Base-by-base conservation (phyloP, 2,888 invertebrate genomes). In the Zygothrica quintamaculata region DNA sequence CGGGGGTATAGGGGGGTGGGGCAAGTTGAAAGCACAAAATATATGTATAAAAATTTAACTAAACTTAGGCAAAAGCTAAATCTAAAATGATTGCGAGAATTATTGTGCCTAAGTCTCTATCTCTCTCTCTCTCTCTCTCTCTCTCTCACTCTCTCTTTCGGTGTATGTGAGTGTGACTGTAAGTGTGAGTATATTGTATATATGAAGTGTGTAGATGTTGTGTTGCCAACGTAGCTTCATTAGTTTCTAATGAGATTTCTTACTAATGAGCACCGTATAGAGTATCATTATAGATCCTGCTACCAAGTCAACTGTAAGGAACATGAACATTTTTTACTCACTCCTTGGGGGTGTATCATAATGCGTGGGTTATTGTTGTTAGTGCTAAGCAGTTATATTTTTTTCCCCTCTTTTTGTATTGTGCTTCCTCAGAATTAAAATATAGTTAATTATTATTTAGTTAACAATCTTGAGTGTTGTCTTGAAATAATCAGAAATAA, bases 171-270 rank as follows among this genome's bases (percentile, higher is more conserved):
- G 9, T 53, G 40, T 64, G 50, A 16, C 29, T 50, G 29, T 39
- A 47, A 53, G 44, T 48, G 48, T 53, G 47, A 29, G 34, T 76
- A 77, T 72, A 36, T 39, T 59, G 48, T 52, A 59, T n/a, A n/a
- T n/a, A n/a, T n/a, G n/a, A n/a, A n/a, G 5, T 22, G 18, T 5
- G 18, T 22, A 5, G 18, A 22, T 22, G 59, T 50, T 31, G 44
- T 55, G 64, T 64, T 73, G 64, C 68, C 64, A 72, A 68, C 64
- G 61, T 65, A 65, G 78, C 65, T 75, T 84, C 78, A 80, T 80
- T 77, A 78, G 81, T 84, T 81, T 81, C 79, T 84, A 80, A 80
- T 84, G 84, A 84, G 81, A 84, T 80, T 80, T 77, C 72, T 51
- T 60, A 65, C 84, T 80, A 80, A 80, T 81, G 79, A 80, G 84